Evolutionary conservation across 1,140 invertebrate genomes (phyloP).

Genomic region (Drosophila albomicans): DNA sequence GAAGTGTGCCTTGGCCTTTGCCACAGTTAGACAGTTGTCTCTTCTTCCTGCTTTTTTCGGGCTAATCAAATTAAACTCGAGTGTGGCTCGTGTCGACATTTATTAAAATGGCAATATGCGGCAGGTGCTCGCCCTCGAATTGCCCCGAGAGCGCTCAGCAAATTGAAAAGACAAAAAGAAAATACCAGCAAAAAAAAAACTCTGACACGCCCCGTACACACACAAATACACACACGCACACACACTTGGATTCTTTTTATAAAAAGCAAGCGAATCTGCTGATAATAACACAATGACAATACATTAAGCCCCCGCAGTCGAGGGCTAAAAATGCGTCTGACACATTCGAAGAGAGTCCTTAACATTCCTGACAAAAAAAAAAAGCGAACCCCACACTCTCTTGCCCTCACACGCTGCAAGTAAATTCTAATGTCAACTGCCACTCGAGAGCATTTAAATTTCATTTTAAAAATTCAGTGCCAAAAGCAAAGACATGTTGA

Average conservation of each 20-base stretch:
- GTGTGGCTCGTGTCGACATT: constrained; percentile 56
- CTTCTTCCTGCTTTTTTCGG: neutral
- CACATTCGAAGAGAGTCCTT: constrained; percentile 39
- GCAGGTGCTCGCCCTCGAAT: constrained; percentile 31
- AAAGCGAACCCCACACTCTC: constrained; percentile 1
- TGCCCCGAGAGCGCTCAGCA: constrained; percentile 44
- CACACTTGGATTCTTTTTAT: constrained; percentile 13
- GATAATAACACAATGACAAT: constrained; percentile 55
- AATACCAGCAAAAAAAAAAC: constrained; percentile 17
- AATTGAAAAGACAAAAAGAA: constrained; percentile 55
- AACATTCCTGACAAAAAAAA: constrained; percentile 17
- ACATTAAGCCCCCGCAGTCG: constrained; percentile 23
- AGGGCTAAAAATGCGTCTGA: constrained; percentile 42
- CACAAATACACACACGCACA: constrained; percentile 10
- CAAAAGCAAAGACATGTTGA: constrained; percentile 72
- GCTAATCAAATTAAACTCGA: constrained; percentile 76
- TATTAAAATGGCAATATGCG: constrained; percentile 75
- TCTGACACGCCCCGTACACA: constrained; percentile 1
- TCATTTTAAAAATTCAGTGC: constrained; percentile 75
- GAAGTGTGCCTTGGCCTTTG: constrained; percentile 33
- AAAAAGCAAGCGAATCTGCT: constrained; percentile 40
- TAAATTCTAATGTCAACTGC: constrained; percentile 81
- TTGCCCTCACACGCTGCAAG: constrained; percentile 17
- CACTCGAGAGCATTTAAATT: constrained; percentile 79
- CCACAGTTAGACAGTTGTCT: constrained; percentile 1